Evolutionary conservation across 2,113 vertebrate species (phyloP), one percentile per base, ranked within the genome.

Genomic region (Tylochromis polylepis): DNA sequence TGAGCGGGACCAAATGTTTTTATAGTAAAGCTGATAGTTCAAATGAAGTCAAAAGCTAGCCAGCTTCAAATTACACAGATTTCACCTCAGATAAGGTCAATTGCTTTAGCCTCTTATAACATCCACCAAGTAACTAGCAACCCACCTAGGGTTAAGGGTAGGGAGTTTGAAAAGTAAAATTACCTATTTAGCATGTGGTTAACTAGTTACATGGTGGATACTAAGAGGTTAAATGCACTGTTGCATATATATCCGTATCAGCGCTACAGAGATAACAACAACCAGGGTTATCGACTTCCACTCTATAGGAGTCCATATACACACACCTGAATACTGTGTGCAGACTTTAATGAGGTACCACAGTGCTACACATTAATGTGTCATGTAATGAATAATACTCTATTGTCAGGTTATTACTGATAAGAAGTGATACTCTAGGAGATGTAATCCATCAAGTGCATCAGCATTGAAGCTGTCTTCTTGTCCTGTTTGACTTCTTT

Each of bases 1-100:
- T 99, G 93, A 98, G 98, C 95, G 94, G 43, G 78, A 60, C 36
- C 57, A 56, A 77, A 14, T 10, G 31, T 38, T 20, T 18, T 67
- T 38, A 59, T 62, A 6, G 31, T 55, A 87, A 11, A 51, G 31
- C 24, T 34, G 20, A 34, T 24, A 46, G 62, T 58, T 16, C 4
- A 36, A 83, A 18, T 51, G 3, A 83, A 15, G 12, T 22, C 6
- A 15, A 38, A 59, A 34, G 43, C 7, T 15, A 53, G 24, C 18
- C 62, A 38, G 62, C 62, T 67, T 67, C 62, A 41, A n/a, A 41
- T 41, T 20, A n/a, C 27, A 34, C 18, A 77, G 18, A 77, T 31
- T 12, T n/a, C 3, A n/a, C 18, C 51, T 55, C n/a, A n/a, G 20
- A 55, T 20, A 3, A 55, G 18, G 20, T 55, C 27, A 77, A n/a